Percentiles rank a stretch among this genome's conserved stretches.
These are phyloP conservation scores for Sebastes diploproa DNA, from an alignment of 2,797 vertebrate genomes.

Conservation along the genomic window DNA sequence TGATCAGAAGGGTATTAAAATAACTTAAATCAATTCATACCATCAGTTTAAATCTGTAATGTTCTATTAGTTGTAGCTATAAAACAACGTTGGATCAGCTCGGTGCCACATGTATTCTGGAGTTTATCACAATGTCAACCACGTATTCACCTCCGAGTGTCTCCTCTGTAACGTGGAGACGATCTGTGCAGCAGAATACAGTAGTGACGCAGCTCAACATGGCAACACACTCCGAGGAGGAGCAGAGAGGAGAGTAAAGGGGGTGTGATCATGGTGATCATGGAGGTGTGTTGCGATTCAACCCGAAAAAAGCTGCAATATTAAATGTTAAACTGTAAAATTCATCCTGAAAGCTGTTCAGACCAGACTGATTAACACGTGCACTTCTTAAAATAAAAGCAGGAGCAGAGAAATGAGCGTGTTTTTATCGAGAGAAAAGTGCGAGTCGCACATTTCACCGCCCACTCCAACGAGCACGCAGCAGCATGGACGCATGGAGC, in stretches of 20 bases:
- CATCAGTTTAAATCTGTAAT: not conserved
- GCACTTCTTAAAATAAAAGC: not conserved
- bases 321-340: conserved; percentile 47
- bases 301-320: conserved; percentile 27
- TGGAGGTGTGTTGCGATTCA: too few species aligned
- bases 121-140: not conserved
- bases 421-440: conserved; percentile 72
- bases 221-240: conserved; percentile 83
- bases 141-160: conserved; percentile 1
- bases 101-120: not conserved
- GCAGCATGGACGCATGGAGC: too few species aligned
- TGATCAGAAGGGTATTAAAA: not conserved
- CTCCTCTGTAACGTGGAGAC: conserved; percentile 47
- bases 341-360: not conserved
- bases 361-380: fast-evolving
- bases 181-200: conserved; percentile 80
- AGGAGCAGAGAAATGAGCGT: not conserved
- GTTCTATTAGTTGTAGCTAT: too few species aligned
- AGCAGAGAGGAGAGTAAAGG: conserved; percentile 69
- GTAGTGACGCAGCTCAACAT: conserved; percentile 86
- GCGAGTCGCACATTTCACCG: conserved; percentile 73
- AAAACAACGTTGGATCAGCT: not conserved
- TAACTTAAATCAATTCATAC: not conserved
- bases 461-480: conserved; percentile 65
- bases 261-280: conserved; percentile 32